Evolutionary conservation across 2,113 vertebrate species (phyloP).

Genomic region (Xyliphius kryptos): DNA sequence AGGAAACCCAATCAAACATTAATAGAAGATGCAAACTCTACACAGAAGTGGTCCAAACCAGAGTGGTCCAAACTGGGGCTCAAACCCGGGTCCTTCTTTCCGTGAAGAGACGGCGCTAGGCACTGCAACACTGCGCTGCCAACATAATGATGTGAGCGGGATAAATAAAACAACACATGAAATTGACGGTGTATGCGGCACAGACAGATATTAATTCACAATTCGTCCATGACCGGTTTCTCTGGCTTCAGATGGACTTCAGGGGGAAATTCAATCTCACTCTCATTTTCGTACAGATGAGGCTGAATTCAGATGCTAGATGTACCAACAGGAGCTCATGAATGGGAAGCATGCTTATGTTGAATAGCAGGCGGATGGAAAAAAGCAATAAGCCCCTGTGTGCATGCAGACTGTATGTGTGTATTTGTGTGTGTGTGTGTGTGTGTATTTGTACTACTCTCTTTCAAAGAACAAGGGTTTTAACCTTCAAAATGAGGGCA

Average conservation of each 20-base stretch:
- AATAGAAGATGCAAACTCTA: too few relatives aligned
- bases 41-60: too few relatives aligned
- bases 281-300: slow-evolving; percentile 33
- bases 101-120: too few relatives aligned
- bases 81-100: too few relatives aligned
- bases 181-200: neutral
- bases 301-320: slow-evolving; percentile 5
- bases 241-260: slow-evolving; percentile 3
- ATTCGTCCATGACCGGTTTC: too few relatives aligned
- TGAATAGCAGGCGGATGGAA: neutral
- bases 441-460: slow-evolving; percentile 17
- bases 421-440: slow-evolving; percentile 6
- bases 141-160: slow-evolving; percentile 21
- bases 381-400: slow-evolving; percentile 1
- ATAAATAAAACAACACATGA: slow-evolving; percentile 28
- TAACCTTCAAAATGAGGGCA: too few relatives aligned
- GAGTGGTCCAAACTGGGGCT: too few relatives aligned
- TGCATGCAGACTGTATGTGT: neutral
- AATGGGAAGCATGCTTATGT: neutral
- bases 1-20: too few relatives aligned
- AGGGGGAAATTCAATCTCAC: slow-evolving; percentile 30
- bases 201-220: slow-evolving; percentile 24
- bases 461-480: slow-evolving; percentile 17
- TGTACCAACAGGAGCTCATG: neutral
- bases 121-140: too few relatives aligned